A percentile compares a stretch with the other conserved stretches of the same genome.
phyloP scores from a whole-genome alignment of 2,888 invertebrate species.

The Hipparchia sbordonii region DNA sequence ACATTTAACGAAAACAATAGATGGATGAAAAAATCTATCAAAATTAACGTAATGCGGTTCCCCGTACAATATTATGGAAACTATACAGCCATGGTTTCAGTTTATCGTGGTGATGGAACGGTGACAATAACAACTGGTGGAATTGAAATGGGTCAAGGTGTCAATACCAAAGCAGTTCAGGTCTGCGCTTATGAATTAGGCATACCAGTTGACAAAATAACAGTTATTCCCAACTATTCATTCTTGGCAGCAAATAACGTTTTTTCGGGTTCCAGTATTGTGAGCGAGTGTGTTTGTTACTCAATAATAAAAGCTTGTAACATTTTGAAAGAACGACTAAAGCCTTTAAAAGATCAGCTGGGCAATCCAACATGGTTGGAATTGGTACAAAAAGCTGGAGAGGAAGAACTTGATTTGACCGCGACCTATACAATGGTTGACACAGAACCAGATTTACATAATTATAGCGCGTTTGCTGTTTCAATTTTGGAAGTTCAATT shows the following conservation, averaged over 20 bases:
- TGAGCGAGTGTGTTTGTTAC: conserved; percentile 84
- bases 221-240: conserved; percentile 83
- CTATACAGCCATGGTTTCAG: conserved; percentile 83
- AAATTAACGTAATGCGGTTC: conserved; percentile 86
- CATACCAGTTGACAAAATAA: conserved; percentile 84
- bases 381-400: conserved; percentile 80
- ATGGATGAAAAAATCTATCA: conserved; percentile 89
- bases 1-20: conserved; percentile 86
- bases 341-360: conserved; percentile 76
- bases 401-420: conserved; percentile 81
- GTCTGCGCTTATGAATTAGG: conserved; percentile 88
- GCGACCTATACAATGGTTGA: conserved; percentile 84
- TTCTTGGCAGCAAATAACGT: conserved; percentile 84
- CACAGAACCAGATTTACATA: conserved; percentile 76
- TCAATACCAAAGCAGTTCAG: conserved; percentile 90
- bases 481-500: conserved; percentile 85
- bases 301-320: conserved; percentile 84
- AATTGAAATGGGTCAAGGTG: conserved; percentile 90
- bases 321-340: conserved; percentile 79
- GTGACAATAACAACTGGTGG: conserved; percentile 88
- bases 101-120: conserved; percentile 87
- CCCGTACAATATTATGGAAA: conserved; percentile 80
- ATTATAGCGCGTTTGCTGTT: conserved; percentile 84
- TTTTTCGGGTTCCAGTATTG: conserved; percentile 86
- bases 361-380: conserved; percentile 82